Evolutionary conservation across 1,140 invertebrate species (phyloP), one percentile per base, ranked within the genome.

Genomic region (Drosophila azteca): DNA sequence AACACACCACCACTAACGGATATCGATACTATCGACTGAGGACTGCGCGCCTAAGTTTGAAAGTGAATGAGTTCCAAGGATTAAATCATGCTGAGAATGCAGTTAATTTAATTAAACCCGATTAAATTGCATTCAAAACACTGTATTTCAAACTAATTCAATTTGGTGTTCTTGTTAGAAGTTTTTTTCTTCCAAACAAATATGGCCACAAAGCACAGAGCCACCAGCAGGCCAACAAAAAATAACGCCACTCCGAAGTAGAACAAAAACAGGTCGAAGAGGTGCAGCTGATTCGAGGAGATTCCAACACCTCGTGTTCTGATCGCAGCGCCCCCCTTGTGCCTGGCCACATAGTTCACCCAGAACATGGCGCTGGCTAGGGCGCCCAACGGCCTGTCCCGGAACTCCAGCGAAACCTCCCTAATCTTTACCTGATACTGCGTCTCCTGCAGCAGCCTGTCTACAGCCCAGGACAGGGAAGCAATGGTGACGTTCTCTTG

Each of bases 281-380:
- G 51, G 57, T 91, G 90, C 48, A 91, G 26, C 15, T 91, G 74
- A 44, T 67, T 75, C 6, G 76, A 84, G 7, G 89, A 57, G 17
- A 90, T 79, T 6, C 78, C 77, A 49, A 89, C 67, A 13, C 83
- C 90, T 3, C 58, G 52, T 7, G 83, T 87, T 53, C 75, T 80
- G 0, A 91, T 24, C 2, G 80, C 70, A 9, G 73, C 65, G 9
- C 92, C 94, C 66, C 91, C 94, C 50, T 93, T 92, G 81, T 95
- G 92, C 17, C 93, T 90, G 2, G 94, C 93, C 4, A 94, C 94
- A 63, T 93, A 94, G 68, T 95, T 94, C 1, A 93, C 93, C 94
- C 94, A 95, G 77, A 92, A 94, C 15, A 94, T 79, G 7, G 94
- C 93, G 20, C 92, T 93, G 29, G 94, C 92, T 73, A 94, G 63